Evolutionary conservation across 2,888 invertebrate species (phyloP).

Genomic region (Ectobius pallidus): DNA sequence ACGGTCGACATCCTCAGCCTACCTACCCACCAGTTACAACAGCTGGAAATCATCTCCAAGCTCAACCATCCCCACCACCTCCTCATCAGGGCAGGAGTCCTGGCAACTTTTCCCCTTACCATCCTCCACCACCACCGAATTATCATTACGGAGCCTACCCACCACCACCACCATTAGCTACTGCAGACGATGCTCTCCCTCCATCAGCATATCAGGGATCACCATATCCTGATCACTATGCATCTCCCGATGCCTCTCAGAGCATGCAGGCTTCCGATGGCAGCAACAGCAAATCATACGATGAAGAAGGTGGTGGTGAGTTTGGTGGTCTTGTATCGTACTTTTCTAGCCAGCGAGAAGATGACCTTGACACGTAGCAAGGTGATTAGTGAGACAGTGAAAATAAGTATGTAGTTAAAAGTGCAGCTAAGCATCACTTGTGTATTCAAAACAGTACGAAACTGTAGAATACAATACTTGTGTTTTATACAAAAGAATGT

Average conservation of each 20-base stretch:
- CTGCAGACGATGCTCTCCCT: slow-evolving; percentile 53
- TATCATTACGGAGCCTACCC: slow-evolving; percentile 58
- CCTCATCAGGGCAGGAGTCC: slow-evolving; percentile 38
- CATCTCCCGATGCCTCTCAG: slow-evolving; percentile 41
- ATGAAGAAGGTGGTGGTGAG: slow-evolving; percentile 68
- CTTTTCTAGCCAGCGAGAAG: slow-evolving; percentile 88
- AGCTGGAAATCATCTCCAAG: slow-evolving; percentile 33
- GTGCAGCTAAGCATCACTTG: slow-evolving; percentile 10
- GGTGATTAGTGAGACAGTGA: neutral
- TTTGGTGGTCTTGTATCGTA: slow-evolving; percentile 92
- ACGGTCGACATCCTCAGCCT: slow-evolving; percentile 26
- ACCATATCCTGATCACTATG: slow-evolving; percentile 49
- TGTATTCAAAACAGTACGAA: slow-evolving; percentile 1
- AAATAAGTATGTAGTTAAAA: slow-evolving; percentile 1
- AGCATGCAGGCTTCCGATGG: slow-evolving; percentile 44
- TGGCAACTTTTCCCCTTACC: slow-evolving; percentile 56
- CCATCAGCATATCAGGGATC: slow-evolving; percentile 55
- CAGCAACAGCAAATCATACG: slow-evolving; percentile 54
- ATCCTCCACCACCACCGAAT: slow-evolving; percentile 57
- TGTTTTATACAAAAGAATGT: slow-evolving; percentile 11
- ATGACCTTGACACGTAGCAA: slow-evolving; percentile 78
- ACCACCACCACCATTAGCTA: slow-evolving; percentile 53
- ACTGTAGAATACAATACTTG: neutral
- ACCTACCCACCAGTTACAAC: slow-evolving; percentile 17
- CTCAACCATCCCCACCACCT: slow-evolving; percentile 22